phyloP scores from a whole-genome alignment of 2,888 invertebrate genomes.

The Morpho helenor region DNA sequence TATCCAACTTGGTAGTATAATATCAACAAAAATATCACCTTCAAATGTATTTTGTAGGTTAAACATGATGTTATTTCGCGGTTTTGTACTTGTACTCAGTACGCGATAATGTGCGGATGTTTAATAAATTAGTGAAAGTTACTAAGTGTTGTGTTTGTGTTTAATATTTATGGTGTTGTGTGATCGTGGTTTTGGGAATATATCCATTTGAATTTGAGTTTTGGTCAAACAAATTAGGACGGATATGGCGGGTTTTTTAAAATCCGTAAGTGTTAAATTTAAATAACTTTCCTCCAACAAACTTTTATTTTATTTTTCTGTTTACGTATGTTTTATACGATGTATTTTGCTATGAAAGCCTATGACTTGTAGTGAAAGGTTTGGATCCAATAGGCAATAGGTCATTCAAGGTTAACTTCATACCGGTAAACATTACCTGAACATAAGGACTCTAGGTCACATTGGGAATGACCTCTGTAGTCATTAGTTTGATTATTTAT shows the following conservation, averaged over 20 bases:
- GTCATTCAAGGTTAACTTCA: conserved; percentile 74
- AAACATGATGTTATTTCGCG: conserved; percentile 72
- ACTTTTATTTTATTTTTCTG: neutral
- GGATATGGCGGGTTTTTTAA: conserved; percentile 30
- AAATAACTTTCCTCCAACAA: neutral
- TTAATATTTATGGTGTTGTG: conserved; percentile 18
- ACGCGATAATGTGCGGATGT: conserved; percentile 45
- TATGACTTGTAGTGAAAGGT: conserved; percentile 11
- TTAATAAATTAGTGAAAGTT: conserved; percentile 37
- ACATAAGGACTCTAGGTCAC: conserved; percentile 54
- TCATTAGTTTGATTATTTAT: neutral
- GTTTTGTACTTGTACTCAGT: conserved; percentile 57
- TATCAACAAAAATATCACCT: conserved; percentile 80
- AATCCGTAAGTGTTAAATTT: conserved; percentile 26
- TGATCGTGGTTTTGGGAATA: conserved; percentile 31
- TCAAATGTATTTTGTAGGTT: conserved; percentile 78
- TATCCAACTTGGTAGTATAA: conserved; percentile 46
- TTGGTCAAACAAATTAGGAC: conserved; percentile 16
- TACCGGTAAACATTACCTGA: conserved; percentile 68
- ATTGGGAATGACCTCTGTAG: conserved; percentile 64
- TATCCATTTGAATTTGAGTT: conserved; percentile 10
- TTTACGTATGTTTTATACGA: no score
- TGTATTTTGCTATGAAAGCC: no score
- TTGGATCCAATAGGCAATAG: conserved; percentile 39
- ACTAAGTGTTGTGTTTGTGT: conserved; percentile 38